These are phyloP conservation scores for Cyprinus carpio DNA, from an alignment of 2,113 vertebrate species.

Conservation along the genomic window DNA sequence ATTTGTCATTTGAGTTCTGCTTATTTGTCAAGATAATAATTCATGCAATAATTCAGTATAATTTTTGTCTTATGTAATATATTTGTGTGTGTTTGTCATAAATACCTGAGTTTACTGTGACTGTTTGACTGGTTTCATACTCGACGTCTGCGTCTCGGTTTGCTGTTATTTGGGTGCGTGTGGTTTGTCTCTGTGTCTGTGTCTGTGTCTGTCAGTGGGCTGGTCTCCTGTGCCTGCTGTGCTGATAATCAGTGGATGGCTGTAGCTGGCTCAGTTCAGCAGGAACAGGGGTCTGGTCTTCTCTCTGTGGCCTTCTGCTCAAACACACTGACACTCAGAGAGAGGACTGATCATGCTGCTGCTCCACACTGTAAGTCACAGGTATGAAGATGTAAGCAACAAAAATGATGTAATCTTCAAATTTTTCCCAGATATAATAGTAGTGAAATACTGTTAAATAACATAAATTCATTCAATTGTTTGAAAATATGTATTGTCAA, in stretches of 20 bases:
- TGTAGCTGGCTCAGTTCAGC: constrained; percentile 85
- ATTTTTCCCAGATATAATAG: background rate
- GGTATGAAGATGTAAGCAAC: background rate
- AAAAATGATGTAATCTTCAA: background rate
- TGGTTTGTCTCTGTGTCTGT: constrained; percentile 39
- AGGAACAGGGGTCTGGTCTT: constrained; percentile 78
- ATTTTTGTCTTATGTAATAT: too few species aligned
- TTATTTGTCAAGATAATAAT: too few species aligned
- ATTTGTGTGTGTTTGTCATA: background rate
- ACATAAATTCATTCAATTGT: background rate
- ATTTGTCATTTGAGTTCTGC: too few species aligned
- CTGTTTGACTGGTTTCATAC: background rate
- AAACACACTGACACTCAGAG: constrained; percentile 35
- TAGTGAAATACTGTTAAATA: background rate
- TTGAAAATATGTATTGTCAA: background rate
- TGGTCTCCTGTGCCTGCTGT: constrained; percentile 92
- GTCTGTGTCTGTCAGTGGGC: constrained; percentile 64
- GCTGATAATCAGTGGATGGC: constrained; percentile 90
- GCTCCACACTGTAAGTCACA: background rate
- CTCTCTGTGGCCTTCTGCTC: constrained; percentile 51
- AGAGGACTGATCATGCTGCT: background rate
- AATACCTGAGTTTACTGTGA: background rate
- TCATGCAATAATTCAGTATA: too few species aligned
- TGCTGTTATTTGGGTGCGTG: background rate
- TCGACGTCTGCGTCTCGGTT: background rate